phyloP scores from a whole-genome alignment of 2,888 invertebrate species.

The Dione juno region DNA sequence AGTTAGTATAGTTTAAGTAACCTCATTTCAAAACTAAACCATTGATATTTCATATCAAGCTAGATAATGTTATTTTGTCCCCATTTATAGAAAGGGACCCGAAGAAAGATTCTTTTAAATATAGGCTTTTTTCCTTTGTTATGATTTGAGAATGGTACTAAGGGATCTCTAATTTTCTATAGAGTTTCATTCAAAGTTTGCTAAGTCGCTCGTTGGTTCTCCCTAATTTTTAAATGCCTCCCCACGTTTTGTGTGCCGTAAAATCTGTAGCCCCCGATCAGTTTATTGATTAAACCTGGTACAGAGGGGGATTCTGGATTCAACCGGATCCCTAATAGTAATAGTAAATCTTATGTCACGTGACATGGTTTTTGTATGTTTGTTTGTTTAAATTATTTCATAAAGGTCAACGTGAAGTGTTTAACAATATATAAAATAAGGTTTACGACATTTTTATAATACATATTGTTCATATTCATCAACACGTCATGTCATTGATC shows the following conservation, averaged over 20 bases:
- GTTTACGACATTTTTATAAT: neutral
- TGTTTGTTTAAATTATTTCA: slow-evolving; percentile 12
- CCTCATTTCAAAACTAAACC: neutral
- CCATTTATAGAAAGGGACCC: neutral
- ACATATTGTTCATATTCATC: neutral
- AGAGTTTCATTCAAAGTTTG: slow-evolving; percentile 7
- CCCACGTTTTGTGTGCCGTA: slow-evolving; percentile 23
- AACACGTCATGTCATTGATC: slow-evolving; percentile 33
- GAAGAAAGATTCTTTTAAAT: neutral
- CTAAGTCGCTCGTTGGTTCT: neutral
- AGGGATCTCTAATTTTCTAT: neutral
- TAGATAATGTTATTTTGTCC: too few species aligned
- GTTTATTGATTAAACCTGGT: slow-evolving; percentile 38
- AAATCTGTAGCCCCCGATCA: slow-evolving; percentile 37
- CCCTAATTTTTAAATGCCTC: slow-evolving; percentile 34
- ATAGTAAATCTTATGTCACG: slow-evolving; percentile 1
- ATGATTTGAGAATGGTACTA: neutral
- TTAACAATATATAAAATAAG: neutral
- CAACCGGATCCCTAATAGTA: slow-evolving; percentile 19
- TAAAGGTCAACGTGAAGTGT: neutral
- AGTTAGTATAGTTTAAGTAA: neutral
- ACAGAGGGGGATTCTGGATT: slow-evolving; percentile 32
- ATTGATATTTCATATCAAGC: neutral
- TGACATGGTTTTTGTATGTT: slow-evolving; percentile 8
- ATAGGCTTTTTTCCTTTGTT: neutral